These are phyloP conservation scores for Erebia aethiops DNA, from an alignment of 2,888 invertebrate species.

Conservation along the genomic window DNA sequence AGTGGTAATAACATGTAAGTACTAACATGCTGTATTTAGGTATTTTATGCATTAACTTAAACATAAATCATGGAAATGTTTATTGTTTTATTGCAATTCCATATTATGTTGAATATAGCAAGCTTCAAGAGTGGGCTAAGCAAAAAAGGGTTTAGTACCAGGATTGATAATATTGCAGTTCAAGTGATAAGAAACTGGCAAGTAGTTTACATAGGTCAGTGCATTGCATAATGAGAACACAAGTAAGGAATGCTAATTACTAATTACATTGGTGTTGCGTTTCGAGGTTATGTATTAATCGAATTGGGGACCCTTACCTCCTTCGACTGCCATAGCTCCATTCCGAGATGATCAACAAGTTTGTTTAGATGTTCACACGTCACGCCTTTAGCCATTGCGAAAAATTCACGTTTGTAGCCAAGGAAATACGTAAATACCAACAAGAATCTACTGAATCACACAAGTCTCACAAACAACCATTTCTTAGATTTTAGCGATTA, in stretches of 20 bases:
- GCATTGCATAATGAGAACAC: conserved; percentile 66
- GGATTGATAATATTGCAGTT: neutral
- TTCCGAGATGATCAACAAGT: conserved; percentile 64
- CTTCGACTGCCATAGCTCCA: conserved; percentile 74
- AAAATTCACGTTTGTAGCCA: conserved; percentile 50
- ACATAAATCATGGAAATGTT: neutral
- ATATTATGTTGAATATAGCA: neutral
- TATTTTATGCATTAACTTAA: neutral
- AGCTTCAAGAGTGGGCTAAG: neutral
- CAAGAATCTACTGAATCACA: conserved; percentile 58
- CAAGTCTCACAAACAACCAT: conserved; percentile 67
- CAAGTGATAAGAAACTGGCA: conserved; percentile 8
- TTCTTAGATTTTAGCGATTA: conserved; percentile 56
- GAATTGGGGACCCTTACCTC: conserved; percentile 61
- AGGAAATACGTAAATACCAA: conserved; percentile 60
- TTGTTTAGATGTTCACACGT: conserved; percentile 79
- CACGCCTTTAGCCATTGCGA: conserved; percentile 74
- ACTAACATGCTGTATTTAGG: too few relatives aligned
- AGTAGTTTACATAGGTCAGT: conserved; percentile 28
- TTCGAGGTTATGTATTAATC: conserved; percentile 67
- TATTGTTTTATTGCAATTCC: neutral
- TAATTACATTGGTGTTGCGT: conserved; percentile 54
- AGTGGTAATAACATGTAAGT: too few relatives aligned
- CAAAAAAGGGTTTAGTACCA: neutral
- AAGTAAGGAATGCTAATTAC: conserved; percentile 66